These are phyloP conservation scores for Lerema accius DNA, from an alignment of 1,140 invertebrate genomes.

Conservation along the genomic window DNA sequence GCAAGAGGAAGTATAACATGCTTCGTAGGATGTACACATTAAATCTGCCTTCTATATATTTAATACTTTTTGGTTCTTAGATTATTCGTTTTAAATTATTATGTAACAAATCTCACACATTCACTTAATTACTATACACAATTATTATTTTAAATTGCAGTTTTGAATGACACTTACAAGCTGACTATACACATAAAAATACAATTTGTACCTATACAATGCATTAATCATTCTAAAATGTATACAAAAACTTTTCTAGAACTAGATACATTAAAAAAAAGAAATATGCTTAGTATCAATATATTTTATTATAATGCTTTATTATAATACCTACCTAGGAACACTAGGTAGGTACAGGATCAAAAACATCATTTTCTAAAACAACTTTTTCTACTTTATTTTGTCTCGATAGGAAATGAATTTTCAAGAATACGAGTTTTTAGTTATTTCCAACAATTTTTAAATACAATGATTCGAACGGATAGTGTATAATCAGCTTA, in stretches of 20 bases:
- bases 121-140: slow-evolving; percentile 5
- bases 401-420: too few species aligned
- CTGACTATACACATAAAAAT: background rate
- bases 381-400: too few species aligned
- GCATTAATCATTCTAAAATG: background rate
- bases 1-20: slow-evolving; percentile 62
- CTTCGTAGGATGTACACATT: slow-evolving; percentile 32
- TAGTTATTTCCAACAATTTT: too few species aligned
- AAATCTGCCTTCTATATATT: slow-evolving; percentile 39
- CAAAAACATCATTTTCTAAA: too few species aligned
- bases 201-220: background rate
- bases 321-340: too few species aligned
- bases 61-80: slow-evolving; percentile 79
- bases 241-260: too few species aligned
- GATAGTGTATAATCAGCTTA: slow-evolving; percentile 10
- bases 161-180: slow-evolving; percentile 15
- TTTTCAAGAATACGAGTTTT: too few species aligned
- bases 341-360: too few species aligned
- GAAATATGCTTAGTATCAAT: too few species aligned
- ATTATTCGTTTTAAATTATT: slow-evolving; percentile 45
- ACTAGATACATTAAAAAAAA: too few species aligned
- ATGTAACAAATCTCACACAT: slow-evolving; percentile 51
- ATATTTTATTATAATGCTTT: too few species aligned
- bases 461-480: too few species aligned
- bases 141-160: slow-evolving; percentile 17